Conservation (phyloP, 2,113 vertebrate species). For the Grantiella picta region DNA sequence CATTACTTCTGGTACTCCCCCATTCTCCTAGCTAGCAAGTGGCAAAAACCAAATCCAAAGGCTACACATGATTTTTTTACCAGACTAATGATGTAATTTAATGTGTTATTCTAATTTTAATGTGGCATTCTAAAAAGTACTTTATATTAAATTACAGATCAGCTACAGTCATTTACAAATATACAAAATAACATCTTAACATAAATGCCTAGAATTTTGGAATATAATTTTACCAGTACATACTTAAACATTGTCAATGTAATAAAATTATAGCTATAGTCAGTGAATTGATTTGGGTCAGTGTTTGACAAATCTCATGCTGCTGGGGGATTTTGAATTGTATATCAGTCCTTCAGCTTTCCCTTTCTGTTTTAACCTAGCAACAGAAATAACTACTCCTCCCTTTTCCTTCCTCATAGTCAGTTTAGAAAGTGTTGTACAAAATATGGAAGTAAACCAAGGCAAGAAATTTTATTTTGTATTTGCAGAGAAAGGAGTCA, state of each 20-base stretch:
- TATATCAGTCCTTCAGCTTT: background rate
- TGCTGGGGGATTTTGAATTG: background rate
- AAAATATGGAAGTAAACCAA: background rate
- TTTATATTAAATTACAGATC: background rate
- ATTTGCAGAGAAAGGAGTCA: background rate
- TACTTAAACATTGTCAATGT: background rate
- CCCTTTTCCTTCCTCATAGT: background rate
- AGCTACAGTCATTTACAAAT: background rate
- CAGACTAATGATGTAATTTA: background rate
- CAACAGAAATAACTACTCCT: conserved; percentile 1
- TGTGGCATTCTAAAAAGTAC: background rate
- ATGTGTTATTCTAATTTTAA: background rate
- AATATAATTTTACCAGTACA: background rate
- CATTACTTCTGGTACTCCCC: background rate
- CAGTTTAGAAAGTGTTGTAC: background rate
- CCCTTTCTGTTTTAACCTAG: background rate
- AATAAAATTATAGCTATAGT: background rate
- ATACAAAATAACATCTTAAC: background rate
- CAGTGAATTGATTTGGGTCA: background rate
- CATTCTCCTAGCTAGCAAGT: background rate
- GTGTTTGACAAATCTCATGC: background rate
- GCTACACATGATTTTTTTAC: background rate
- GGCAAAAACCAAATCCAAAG: background rate
- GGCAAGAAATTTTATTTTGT: background rate
- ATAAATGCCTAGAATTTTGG: background rate